Evolutionary conservation across 2,113 vertebrate species (phyloP), one percentile per base, ranked within the genome.

Genomic region (Ellobius talpinus): DNA sequence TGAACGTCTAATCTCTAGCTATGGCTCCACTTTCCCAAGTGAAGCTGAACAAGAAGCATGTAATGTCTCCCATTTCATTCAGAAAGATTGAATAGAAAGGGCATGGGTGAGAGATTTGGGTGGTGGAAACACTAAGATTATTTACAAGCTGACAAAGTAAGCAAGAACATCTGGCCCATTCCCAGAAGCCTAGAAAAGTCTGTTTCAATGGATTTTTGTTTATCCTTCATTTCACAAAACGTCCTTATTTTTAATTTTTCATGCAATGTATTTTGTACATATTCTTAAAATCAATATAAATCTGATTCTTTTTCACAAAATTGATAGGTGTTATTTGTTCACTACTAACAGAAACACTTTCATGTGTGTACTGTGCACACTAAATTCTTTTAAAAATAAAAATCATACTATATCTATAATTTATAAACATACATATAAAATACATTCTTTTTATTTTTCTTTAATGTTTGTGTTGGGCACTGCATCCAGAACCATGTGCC

Each of bases 111-210:
- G 78, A 70, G 24, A 77, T 61, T 63, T 63, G 5, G 78, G 29
- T 26, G 45, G 24, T 3, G 84, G 78, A 66, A 24, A 76, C 33
- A 24, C 31, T 63, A 45, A 90, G 39, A 63, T 42, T 36, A 12
- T 21, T 31, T 31, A 52, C 29, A 52, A 81, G 2, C 17, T 14
- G 12, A 90, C 2, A 77, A 55, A 47, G 13, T 1, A 29, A 89
- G 52, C 58, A 7, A 58, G 63, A 50, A 86, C 17, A 89, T 24
- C 5, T 55, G 61, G 21, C n/a, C 23, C 77, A 5, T 87, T 91
- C 94, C 94, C 47, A 36, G 61, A 97, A 72, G 63, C 68, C 45
- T 79, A 87, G 66, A 24, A 52, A 87, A 86, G 87, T 81, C 21
- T 12, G 11, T 72, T 66, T 11, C 55, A 90, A 70, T 31, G 84